These are phyloP conservation scores for Holacanthella duospinosa DNA, from an alignment of 2,888 invertebrate species.

Conservation along the genomic window DNA sequence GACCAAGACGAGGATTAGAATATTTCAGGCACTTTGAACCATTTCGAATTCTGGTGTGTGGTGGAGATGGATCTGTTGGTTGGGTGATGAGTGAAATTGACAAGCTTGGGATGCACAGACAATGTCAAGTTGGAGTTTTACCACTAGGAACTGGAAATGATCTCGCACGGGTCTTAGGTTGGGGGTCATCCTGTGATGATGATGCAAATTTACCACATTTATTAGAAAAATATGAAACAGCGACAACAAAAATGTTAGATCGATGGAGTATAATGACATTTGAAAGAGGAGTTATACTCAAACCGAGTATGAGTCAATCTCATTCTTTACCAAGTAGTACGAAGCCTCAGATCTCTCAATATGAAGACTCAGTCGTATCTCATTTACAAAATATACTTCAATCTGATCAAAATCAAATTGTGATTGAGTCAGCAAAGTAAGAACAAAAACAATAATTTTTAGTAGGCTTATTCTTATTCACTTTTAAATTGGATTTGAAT, in stretches of 20 bases:
- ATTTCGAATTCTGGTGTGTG: slow-evolving; percentile 89
- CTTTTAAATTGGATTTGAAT: background rate
- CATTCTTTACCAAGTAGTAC: slow-evolving; percentile 20
- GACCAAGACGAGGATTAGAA: slow-evolving; percentile 50
- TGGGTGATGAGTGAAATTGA: slow-evolving; percentile 97
- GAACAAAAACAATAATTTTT: background rate
- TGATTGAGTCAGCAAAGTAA: slow-evolving; percentile 62
- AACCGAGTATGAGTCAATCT: slow-evolving; percentile 25
- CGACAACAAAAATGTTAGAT: slow-evolving; percentile 95
- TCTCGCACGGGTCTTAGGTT: slow-evolving; percentile 78
- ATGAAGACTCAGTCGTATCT: slow-evolving; percentile 63
- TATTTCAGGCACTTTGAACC: slow-evolving; percentile 92
- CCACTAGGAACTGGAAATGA: slow-evolving; percentile 96
- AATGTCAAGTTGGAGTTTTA: slow-evolving; percentile 87
- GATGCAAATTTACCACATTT: slow-evolving; percentile 84
- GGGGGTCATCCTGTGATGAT: slow-evolving; percentile 94
- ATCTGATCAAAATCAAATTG: slow-evolving; percentile 61
- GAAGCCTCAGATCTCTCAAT: slow-evolving; percentile 52
- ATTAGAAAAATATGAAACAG: slow-evolving; percentile 85
- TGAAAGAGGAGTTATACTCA: slow-evolving; percentile 37
- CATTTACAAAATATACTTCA: slow-evolving; percentile 79
- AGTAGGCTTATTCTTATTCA: background rate
- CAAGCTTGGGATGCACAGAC: slow-evolving; percentile 82
- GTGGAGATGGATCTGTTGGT: slow-evolving; percentile 93
- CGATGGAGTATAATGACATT: slow-evolving; percentile 96